A percentile compares a stretch with the other conserved stretches of the same genome.
Conservation (phyloP, 2,797 vertebrate species). For the Lacerta bilineata region DNA sequence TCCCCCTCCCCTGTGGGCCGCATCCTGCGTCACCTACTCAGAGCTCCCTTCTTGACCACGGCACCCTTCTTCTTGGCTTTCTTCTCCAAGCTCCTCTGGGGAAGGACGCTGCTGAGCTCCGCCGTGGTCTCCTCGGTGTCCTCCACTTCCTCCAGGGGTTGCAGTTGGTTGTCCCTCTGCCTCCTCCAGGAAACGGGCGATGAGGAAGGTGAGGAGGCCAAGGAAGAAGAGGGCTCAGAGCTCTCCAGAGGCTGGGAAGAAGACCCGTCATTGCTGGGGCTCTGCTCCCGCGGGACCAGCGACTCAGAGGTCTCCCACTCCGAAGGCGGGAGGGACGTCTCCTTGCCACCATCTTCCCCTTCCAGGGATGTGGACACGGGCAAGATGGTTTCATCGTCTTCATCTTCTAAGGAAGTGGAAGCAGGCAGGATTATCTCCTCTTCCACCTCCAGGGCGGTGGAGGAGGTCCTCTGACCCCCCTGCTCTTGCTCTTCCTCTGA, state of each 20-base stretch:
- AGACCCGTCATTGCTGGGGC: not conserved
- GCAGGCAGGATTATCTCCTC: not conserved
- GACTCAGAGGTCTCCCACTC: slow-evolving; percentile 7
- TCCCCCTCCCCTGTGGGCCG: too few relatives aligned
- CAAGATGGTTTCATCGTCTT: not conserved
- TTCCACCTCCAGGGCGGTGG: slow-evolving; percentile 24
- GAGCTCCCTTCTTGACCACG: slow-evolving; percentile 41
- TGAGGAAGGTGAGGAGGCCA: not conserved
- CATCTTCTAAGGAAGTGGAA: not conserved
- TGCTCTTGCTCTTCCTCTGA: not conserved
- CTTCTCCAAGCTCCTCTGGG: not conserved
- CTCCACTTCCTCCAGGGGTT: slow-evolving; percentile 12
- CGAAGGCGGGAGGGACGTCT: not conserved
- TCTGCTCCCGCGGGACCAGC: not conserved
- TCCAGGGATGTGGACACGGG: not conserved
- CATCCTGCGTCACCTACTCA: slow-evolving; percentile 16
- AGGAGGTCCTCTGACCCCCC: not conserved
- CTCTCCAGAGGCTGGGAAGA: not conserved
- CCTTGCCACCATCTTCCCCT: not conserved
- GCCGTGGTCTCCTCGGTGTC: not conserved
- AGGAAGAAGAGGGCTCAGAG: not conserved
- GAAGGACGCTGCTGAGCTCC: not conserved
- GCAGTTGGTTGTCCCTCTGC: slow-evolving; percentile 10
- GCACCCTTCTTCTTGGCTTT: not conserved
- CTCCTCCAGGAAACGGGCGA: slow-evolving; percentile 1